Percentiles rank a stretch among this genome's conserved stretches.
Conservation (phyloP, 1,140 invertebrate species). For the Homalodisca vitripennis region DNA sequence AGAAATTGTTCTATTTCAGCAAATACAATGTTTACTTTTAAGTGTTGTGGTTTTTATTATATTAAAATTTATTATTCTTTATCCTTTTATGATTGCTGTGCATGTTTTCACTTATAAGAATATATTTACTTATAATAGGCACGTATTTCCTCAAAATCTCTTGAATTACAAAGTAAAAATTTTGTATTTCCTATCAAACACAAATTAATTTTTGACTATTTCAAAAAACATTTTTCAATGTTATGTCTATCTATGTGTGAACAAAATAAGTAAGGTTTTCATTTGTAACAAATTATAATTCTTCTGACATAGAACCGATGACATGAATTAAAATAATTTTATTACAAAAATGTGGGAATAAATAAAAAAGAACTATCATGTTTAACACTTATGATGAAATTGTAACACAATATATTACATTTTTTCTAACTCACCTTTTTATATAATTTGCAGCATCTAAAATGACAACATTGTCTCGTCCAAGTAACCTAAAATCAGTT, state of each 20-base stretch:
- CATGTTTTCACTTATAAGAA: background rate
- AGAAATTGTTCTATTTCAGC: background rate
- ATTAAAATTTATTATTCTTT: background rate
- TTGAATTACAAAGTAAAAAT: too few species aligned
- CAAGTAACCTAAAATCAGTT: constrained; percentile 57
- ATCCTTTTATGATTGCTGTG: background rate
- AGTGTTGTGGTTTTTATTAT: background rate
- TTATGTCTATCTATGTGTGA: background rate
- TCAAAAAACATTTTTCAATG: too few species aligned
- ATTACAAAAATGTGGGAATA: background rate
- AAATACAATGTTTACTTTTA: background rate
- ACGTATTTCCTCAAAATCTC: too few species aligned
- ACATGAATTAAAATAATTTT: background rate
- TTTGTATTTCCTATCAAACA: too few species aligned
- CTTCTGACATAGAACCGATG: background rate
- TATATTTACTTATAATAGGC: too few species aligned
- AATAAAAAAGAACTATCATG: background rate
- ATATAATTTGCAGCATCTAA: constrained; percentile 94
- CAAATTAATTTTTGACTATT: too few species aligned
- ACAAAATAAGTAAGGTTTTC: background rate
- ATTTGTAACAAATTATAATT: background rate
- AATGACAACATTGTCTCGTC: constrained; percentile 82
- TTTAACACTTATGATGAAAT: background rate
- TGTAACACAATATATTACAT: background rate
- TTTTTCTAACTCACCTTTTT: constrained; percentile 70